Percentiles rank a stretch among this genome's conserved stretches.
Conservation (phyloP, 2,888 invertebrate genomes). For the Andrena dorsata region DNA sequence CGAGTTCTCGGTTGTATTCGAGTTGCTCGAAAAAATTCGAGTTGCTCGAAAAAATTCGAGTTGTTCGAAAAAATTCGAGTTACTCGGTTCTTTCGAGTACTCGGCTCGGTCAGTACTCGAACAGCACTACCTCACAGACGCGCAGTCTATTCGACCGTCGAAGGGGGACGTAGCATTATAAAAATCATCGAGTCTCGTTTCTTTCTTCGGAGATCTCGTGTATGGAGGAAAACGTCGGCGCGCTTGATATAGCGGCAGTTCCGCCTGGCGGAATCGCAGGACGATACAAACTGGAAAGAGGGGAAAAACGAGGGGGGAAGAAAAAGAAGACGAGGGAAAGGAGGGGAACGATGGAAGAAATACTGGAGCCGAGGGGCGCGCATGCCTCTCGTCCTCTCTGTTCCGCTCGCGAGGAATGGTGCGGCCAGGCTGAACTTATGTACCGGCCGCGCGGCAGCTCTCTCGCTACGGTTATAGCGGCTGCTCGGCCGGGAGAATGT, state of each 20-base stretch:
- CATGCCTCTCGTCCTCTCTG: constrained; percentile 40
- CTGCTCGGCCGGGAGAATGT: constrained; percentile 66
- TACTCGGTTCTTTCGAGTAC: too few relatives aligned
- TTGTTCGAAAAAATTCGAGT: too few relatives aligned
- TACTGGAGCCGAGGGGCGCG: constrained; percentile 58
- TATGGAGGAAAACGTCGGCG: constrained; percentile 60
- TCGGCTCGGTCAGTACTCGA: too few relatives aligned
- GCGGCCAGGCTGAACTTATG: constrained; percentile 47
- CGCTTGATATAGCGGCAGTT: constrained; percentile 69
- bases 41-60: too few relatives aligned
- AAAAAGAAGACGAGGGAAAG: constrained; percentile 40
- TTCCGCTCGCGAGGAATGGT: constrained; percentile 23
- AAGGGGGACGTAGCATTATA: not conserved
- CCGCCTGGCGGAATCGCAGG: constrained; percentile 68
- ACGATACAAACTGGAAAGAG: constrained; percentile 64
- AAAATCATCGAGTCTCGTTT: not conserved
- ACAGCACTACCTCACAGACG: too few relatives aligned
- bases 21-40: too few relatives aligned
- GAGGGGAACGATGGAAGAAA: constrained; percentile 66
- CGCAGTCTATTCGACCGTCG: not conserved
- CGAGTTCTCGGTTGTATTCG: too few relatives aligned
- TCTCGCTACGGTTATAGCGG: constrained; percentile 69
- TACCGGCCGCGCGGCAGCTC: constrained; percentile 36
- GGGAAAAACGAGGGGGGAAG: constrained; percentile 52
- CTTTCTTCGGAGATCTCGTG: not conserved